Base-by-base conservation (phyloP, 2,113 vertebrate genomes). In the Myotis lucifugus region DNA sequence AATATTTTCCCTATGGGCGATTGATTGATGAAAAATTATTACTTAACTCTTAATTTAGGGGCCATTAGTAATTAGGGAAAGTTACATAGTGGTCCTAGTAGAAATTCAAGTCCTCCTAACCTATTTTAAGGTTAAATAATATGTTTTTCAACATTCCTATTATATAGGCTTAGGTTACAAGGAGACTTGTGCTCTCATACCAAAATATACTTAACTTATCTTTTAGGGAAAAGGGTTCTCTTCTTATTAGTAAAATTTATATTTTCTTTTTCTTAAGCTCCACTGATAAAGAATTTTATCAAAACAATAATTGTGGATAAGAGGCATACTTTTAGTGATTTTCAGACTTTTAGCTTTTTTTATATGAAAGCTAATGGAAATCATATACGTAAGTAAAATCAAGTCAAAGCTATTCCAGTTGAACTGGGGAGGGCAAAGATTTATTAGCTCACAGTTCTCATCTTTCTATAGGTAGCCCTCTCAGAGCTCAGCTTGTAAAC, bases 171-270 rank as follows among this genome's bases (percentile, higher is more conserved):
- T 98, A 97, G 88, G 42, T 97, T 97, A 94, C 85, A 97, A 91
- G 61, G 85, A 70, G 32, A 89, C 59, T 83, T 78, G 23, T 86
- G 72, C 34, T 81, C 95, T 93, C 48, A 95, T 64, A 90, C 83
- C 82, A 96, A 79, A 96, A 88, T 84, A 88, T 64, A 64, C 82
- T 86, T 67, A 91, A 29, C 17, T 91, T 94, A 67, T 59, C 42
- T 92, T 88, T 94, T 96, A 77, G 85, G 87, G 77, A 95, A 97
- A 94, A 93, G 86, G 96, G 70, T 83, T 96, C 48, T 94, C 73
- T 97, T 97, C 94, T 92, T 96, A 67, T 96, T 97, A 98, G 97
- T 98, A 97, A 98, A 98, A 97, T 97, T 97, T 98, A 85, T 93
- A 78, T 91, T 91, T 95, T 97, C 48, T 84, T 97, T 97, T 95